A percentile compares a stretch with the other conserved stretches of the same genome.
Conservation (phyloP, 2,113 vertebrate genomes). For the Nesospiza acunhae region DNA sequence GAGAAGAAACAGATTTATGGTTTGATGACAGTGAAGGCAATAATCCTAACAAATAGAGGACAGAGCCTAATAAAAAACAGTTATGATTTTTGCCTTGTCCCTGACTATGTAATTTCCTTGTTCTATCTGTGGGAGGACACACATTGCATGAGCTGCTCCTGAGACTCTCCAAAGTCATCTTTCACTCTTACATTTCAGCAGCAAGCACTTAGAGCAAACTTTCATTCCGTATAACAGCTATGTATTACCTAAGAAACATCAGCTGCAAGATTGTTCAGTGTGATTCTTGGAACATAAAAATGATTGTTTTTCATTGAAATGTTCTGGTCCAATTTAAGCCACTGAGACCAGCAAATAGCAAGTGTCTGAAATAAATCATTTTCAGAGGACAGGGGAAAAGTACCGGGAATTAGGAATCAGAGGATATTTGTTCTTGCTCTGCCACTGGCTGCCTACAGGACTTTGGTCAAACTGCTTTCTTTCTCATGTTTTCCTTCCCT, state of each 20-base stretch:
- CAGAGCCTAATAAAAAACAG: conserved; percentile 54
- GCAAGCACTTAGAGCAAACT: conserved; percentile 52
- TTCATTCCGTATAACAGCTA: conserved; percentile 35
- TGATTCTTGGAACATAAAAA: conserved; percentile 58
- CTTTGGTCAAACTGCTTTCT: neutral
- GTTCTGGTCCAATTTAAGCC: conserved; percentile 58
- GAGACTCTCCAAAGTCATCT: conserved; percentile 58
- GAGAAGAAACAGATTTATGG: neutral
- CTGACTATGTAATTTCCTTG: conserved; percentile 58
- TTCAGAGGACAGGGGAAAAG: conserved; percentile 29
- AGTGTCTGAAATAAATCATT: conserved; percentile 41
- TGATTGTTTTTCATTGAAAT: conserved; percentile 60
- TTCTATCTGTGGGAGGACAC: conserved; percentile 49
- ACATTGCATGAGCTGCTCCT: conserved; percentile 43
- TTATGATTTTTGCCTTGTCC: conserved; percentile 63
- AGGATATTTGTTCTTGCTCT: neutral
- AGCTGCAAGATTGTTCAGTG: neutral
- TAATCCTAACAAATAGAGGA: conserved; percentile 58
- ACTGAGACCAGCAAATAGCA: conserved; percentile 4
- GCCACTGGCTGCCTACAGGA: neutral
- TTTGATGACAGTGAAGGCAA: conserved; percentile 23
- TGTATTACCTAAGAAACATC: conserved; percentile 2
- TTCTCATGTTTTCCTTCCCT: neutral
- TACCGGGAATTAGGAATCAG: neutral
- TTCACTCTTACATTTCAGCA: conserved; percentile 59